Evolutionary conservation across 2,797 vertebrate species (phyloP), one percentile per base, ranked within the genome.

Genomic region (Eupleurogrammus muticus): DNA sequence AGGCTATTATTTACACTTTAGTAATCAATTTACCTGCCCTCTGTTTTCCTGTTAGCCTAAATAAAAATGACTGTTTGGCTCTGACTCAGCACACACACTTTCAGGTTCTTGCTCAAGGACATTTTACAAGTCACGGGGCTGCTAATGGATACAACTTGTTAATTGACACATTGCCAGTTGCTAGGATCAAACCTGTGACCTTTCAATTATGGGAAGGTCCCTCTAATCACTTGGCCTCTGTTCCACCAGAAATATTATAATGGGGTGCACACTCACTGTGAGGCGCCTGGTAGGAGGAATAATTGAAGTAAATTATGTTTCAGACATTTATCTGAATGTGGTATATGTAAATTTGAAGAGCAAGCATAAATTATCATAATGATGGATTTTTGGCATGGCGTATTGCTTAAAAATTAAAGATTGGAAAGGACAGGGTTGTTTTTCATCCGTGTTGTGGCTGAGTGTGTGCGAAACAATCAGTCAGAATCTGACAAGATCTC

Each of bases 121-220:
- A 64, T 79, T 89, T 77, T 58, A 76, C 75, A 65, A 82, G 80
- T 85, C 78, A 68, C 46, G 13, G 32, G 34, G 44, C 63, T 75
- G 75, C 79, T 87, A 88, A 90, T 83, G 73, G 68, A 75, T 82
- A 82, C 55, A 82, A 74, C 71, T 77, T 79, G 81, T 75, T 88
- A 84, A 87, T 69, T 81, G 81, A 87, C 81, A 85, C 63, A 63
- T 72, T 32, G 60, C 69, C 71, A 49, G 57, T 68, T 42, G 73
- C 14, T 11, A 44, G 69, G 68, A 85, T 83, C 79, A 84, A 85
- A 88, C 70, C 47, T 64, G 63, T 70, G 83, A 91, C 85, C 91
- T 91, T 87, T 89, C 67, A 74, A 51, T 87, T 73, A 74, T 6
- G 40, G 47, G 57, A 79, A 82, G 74, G 83, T 81, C 69, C 74